Evolutionary conservation across 2,113 vertebrate species (phyloP).

Genomic region (Cyprinodon brontotheroides): DNA sequence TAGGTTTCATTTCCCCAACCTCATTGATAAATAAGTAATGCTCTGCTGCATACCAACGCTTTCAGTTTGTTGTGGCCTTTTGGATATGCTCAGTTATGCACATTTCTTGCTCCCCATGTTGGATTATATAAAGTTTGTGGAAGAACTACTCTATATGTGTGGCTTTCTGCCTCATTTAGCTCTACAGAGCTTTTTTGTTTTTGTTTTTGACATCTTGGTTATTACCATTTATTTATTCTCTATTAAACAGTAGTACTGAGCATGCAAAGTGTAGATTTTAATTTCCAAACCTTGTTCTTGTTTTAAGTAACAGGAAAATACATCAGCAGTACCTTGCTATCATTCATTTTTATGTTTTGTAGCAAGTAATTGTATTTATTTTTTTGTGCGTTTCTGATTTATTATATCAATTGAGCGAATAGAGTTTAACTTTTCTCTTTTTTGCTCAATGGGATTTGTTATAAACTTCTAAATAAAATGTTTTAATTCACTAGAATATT

Average conservation of each 20-base stretch:
- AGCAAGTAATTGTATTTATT: neutral
- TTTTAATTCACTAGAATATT: neutral
- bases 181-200: neutral
- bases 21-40: neutral
- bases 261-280: neutral
- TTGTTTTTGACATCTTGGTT: neutral
- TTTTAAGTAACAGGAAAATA: too few species aligned
- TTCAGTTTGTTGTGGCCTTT: neutral
- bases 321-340: neutral
- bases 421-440: neutral
- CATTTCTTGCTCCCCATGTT: neutral
- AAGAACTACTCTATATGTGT: neutral
- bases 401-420: neutral
- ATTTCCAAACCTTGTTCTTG: neutral
- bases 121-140: neutral
- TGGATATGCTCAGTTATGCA: neutral
- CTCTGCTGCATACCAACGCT: neutral
- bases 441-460: neutral
- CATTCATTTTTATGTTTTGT: too few species aligned
- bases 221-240: neutral
- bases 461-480: neutral
- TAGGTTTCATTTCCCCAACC: neutral
- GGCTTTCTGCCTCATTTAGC: neutral
- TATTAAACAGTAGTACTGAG: neutral
- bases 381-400: neutral